Conservation (phyloP, 2,113 vertebrate genomes). For the Astatoreochromis straeleni region DNA sequence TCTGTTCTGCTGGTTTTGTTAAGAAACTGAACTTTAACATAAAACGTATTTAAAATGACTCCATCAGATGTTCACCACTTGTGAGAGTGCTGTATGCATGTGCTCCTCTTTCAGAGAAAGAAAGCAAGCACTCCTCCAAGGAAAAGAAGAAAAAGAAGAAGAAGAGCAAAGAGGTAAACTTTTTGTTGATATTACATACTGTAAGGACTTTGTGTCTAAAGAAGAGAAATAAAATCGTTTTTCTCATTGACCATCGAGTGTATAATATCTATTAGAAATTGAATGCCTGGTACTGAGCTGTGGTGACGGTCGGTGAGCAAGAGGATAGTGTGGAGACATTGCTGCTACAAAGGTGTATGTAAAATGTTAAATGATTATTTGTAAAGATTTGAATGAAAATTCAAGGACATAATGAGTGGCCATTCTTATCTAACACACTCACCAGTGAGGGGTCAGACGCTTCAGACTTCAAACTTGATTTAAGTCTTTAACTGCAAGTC, state of each 20-base stretch:
- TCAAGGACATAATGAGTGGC: background rate
- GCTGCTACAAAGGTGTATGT: background rate
- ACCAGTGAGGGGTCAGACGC: background rate
- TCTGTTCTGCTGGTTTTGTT: background rate
- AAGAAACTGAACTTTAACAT: background rate
- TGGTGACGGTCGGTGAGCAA: background rate
- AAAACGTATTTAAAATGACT: background rate
- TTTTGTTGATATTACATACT: background rate
- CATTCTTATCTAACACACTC: background rate
- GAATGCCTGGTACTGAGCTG: background rate
- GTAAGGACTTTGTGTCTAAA: background rate
- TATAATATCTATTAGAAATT: background rate
- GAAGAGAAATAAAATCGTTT: background rate
- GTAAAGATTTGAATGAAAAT: background rate
- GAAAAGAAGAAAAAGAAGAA: slow-evolving; percentile 94
- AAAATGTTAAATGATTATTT: background rate
- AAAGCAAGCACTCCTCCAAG: slow-evolving; percentile 72
- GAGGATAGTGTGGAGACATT: background rate
- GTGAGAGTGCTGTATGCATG: background rate
- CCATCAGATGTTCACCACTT: background rate
- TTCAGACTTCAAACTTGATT: background rate
- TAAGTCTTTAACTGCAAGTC: background rate
- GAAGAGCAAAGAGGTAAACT: slow-evolving; percentile 83
- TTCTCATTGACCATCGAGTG: background rate
- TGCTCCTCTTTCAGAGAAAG: slow-evolving; percentile 75